Conservation (phyloP, 2,113 vertebrate genomes). For the Conger conger region DNA sequence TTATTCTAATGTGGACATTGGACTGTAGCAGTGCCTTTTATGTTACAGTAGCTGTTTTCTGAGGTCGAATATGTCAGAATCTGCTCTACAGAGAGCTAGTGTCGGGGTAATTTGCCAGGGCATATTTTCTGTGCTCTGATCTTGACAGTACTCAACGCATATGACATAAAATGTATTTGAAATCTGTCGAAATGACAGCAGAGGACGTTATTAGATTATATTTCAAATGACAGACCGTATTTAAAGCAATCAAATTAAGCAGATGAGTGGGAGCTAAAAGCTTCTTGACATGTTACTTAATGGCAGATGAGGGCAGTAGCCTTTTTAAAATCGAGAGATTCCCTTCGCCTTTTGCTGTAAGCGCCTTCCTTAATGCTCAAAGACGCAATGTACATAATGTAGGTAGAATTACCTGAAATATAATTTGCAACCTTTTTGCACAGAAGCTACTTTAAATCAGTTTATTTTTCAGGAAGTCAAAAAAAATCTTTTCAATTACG, state of each 20-base stretch:
- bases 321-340: slow-evolving; percentile 7
- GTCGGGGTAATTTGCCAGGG: not conserved
- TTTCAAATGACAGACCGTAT: slow-evolving; percentile 13
- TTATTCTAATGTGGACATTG: not conserved
- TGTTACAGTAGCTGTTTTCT: not conserved
- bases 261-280: slow-evolving; percentile 40
- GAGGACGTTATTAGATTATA: slow-evolving; percentile 26
- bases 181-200: slow-evolving; percentile 13
- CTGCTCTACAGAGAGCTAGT: not conserved
- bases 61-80: not conserved
- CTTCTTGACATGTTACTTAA: slow-evolving; percentile 39
- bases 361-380: not conserved
- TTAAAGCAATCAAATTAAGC: slow-evolving; percentile 38
- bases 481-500: not conserved
- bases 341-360: not conserved
- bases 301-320: slow-evolving; percentile 21
- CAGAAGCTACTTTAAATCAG: slow-evolving; percentile 14
- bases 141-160: not conserved
- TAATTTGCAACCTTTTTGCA: slow-evolving; percentile 28
- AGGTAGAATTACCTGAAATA: slow-evolving; percentile 28
- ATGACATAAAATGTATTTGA: slow-evolving; percentile 11
- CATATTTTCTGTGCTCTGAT: not conserved
- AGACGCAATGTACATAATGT: slow-evolving; percentile 17
- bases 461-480: slow-evolving; percentile 6
- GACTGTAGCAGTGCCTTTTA: not conserved